Evolutionary conservation across 2,888 invertebrate species (phyloP).

Genomic region (Sinelater perroti): DNA sequence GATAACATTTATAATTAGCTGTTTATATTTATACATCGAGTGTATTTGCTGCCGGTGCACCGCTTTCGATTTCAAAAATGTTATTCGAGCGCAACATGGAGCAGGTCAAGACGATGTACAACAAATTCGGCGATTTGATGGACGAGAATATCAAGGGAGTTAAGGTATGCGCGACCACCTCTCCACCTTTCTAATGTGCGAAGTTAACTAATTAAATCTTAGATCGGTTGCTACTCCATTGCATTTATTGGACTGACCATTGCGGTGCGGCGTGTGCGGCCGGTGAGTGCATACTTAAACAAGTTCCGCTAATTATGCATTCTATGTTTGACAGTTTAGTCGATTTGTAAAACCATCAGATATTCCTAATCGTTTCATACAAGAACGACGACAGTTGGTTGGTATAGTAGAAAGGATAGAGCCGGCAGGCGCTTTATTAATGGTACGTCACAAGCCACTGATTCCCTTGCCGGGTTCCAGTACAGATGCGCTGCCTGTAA

Average conservation of each 20-base stretch:
- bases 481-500: slow-evolving; percentile 61
- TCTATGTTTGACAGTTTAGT: slow-evolving; percentile 53
- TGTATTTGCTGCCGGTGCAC: slow-evolving; percentile 7
- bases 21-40: slow-evolving; percentile 32
- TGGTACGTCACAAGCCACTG: slow-evolving; percentile 60
- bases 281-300: too few relatives aligned
- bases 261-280: slow-evolving; percentile 64
- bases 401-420: slow-evolving; percentile 59
- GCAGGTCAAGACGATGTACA: slow-evolving; percentile 49
- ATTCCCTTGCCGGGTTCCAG: slow-evolving; percentile 50
- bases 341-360: slow-evolving; percentile 58
- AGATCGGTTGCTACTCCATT: slow-evolving; percentile 65
- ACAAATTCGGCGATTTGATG: slow-evolving; percentile 53
- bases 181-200: slow-evolving; percentile 28
- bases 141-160: slow-evolving; percentile 58
- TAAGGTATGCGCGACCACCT: slow-evolving; percentile 49
- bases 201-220: slow-evolving; percentile 43
- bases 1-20: slow-evolving; percentile 45
- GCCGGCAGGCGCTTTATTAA: slow-evolving; percentile 56
- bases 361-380: slow-evolving; percentile 58
- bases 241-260: slow-evolving; percentile 62
- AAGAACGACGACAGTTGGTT: slow-evolving; percentile 54
- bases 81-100: slow-evolving; percentile 37
- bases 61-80: slow-evolving; percentile 14
- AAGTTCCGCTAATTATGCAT: too few relatives aligned